phyloP scores from a whole-genome alignment of 2,888 invertebrate genomes.

The Ctenicera cuprea region DNA sequence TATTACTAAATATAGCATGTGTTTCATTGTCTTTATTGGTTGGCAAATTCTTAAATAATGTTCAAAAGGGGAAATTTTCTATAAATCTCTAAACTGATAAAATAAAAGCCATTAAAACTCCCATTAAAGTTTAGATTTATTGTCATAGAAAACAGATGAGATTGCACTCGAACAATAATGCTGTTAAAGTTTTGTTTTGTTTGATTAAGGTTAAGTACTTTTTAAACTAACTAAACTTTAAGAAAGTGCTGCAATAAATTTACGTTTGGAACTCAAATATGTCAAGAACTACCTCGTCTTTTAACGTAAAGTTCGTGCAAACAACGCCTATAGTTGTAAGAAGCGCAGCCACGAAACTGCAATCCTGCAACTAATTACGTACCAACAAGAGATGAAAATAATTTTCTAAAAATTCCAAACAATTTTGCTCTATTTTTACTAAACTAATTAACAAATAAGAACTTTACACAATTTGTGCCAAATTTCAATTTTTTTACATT shows the following conservation, averaged over 20 bases:
- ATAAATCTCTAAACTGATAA: constrained; percentile 51
- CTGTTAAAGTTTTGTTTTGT: constrained; percentile 52
- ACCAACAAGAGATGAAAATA: background rate
- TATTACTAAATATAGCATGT: too few relatives aligned
- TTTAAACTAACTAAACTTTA: constrained; percentile 50
- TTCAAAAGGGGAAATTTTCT: constrained; percentile 42
- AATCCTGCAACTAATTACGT: background rate
- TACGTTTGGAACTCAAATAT: constrained; percentile 48
- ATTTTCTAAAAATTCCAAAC: too few relatives aligned
- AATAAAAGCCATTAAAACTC: constrained; percentile 54
- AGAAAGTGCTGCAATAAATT: constrained; percentile 47
- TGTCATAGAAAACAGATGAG: constrained; percentile 53
- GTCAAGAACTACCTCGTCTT: constrained; percentile 41
- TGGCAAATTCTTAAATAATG: constrained; percentile 37
- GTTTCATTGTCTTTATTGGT: background rate
- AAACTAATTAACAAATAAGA: background rate
- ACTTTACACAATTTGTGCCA: too few relatives aligned
- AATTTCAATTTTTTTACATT: too few relatives aligned
- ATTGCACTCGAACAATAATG: constrained; percentile 51
- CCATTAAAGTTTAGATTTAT: constrained; percentile 53
- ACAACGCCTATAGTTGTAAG: constrained; percentile 25
- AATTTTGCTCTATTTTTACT: too few relatives aligned
- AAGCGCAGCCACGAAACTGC: constrained; percentile 15
- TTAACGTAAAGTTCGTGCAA: constrained; percentile 37
- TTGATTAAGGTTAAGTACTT: constrained; percentile 51